phyloP scores from a whole-genome alignment of 2,113 vertebrate genomes.

The Oryzias javanicus region DNA sequence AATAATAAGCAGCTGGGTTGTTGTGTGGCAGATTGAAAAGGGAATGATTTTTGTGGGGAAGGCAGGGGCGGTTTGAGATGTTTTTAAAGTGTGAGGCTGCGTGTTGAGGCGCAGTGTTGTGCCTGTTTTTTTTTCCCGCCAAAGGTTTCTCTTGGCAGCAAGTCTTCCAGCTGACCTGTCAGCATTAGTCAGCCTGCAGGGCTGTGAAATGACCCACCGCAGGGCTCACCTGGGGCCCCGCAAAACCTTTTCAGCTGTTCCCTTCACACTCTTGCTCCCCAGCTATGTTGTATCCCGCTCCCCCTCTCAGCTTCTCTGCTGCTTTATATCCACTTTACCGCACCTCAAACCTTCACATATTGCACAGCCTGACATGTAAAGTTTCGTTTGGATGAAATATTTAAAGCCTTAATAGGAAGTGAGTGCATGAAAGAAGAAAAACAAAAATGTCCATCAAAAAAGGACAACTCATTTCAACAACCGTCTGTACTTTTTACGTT shows the following conservation, averaged over 20 bases:
- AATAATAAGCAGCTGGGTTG: slow-evolving; percentile 59
- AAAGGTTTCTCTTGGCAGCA: slow-evolving; percentile 51
- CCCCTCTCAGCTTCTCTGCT: slow-evolving; percentile 2
- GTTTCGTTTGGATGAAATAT: slow-evolving; percentile 47
- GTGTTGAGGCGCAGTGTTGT: slow-evolving; percentile 5
- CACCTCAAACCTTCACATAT: slow-evolving; percentile 23
- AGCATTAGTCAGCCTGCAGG: slow-evolving; percentile 55
- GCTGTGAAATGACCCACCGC: slow-evolving; percentile 57
- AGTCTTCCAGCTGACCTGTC: slow-evolving; percentile 68
- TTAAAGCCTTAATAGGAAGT: slow-evolving; percentile 36
- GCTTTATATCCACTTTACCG: slow-evolving; percentile 27
- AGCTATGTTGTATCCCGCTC: slow-evolving; percentile 24
- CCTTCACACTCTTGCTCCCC: slow-evolving; percentile 27
- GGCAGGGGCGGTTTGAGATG: slow-evolving; percentile 14
- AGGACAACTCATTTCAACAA: slow-evolving; percentile 23
- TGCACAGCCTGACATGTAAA: slow-evolving; percentile 15
- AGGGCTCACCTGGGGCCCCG: slow-evolving; percentile 42
- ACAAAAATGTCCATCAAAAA: slow-evolving; percentile 39
- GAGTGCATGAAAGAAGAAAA: slow-evolving; percentile 39
- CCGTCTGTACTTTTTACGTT: slow-evolving; percentile 19
- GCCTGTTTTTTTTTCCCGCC: slow-evolving; percentile 15
- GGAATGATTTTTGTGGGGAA: slow-evolving; percentile 59
- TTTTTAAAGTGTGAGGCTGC: slow-evolving; percentile 18
- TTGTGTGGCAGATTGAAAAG: slow-evolving; percentile 62
- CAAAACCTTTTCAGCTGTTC: slow-evolving; percentile 26